Percentiles rank a stretch among this genome's conserved stretches.
phyloP scores from a whole-genome alignment of 2,888 invertebrate species.

The Chloroclystis v-ata region DNA sequence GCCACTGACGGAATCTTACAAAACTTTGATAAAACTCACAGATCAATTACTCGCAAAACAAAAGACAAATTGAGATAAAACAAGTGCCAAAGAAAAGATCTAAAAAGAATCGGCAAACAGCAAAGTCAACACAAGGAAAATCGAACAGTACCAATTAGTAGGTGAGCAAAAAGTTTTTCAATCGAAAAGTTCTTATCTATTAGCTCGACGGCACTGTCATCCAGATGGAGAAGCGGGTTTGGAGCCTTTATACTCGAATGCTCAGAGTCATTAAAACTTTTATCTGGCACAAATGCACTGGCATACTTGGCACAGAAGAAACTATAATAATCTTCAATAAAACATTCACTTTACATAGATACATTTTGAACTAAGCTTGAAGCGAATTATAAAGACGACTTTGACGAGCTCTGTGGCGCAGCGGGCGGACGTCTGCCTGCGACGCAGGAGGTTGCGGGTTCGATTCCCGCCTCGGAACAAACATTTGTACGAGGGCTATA shows the following conservation, averaged over 20 bases:
- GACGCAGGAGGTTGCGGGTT: too few relatives aligned
- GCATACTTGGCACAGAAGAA: conserved; percentile 27
- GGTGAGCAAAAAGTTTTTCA: conserved; percentile 36
- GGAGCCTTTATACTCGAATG: conserved; percentile 50
- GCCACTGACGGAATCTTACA: too few relatives aligned
- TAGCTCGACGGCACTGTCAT: conserved; percentile 43
- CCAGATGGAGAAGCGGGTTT: conserved; percentile 42
- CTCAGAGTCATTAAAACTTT: conserved; percentile 60
- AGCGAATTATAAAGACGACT: too few relatives aligned
- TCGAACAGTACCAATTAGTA: conserved; percentile 27
- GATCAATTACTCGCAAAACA: neutral
- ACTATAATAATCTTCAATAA: neutral
- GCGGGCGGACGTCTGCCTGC: too few relatives aligned
- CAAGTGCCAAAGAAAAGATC: conserved; percentile 37
- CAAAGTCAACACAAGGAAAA: conserved; percentile 23
- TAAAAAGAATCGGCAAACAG: conserved; percentile 22
- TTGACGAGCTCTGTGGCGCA: too few relatives aligned
- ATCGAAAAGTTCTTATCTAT: conserved; percentile 55
- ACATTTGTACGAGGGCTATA: too few relatives aligned
- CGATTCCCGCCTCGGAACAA: too few relatives aligned
- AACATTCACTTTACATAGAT: conserved; percentile 2
- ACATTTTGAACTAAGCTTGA: neutral
- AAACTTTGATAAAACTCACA: neutral
- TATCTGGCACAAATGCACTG: conserved; percentile 55
- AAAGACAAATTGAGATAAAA: neutral